Conservation (phyloP, 2,888 invertebrate species). For the Saturnia japonica region DNA sequence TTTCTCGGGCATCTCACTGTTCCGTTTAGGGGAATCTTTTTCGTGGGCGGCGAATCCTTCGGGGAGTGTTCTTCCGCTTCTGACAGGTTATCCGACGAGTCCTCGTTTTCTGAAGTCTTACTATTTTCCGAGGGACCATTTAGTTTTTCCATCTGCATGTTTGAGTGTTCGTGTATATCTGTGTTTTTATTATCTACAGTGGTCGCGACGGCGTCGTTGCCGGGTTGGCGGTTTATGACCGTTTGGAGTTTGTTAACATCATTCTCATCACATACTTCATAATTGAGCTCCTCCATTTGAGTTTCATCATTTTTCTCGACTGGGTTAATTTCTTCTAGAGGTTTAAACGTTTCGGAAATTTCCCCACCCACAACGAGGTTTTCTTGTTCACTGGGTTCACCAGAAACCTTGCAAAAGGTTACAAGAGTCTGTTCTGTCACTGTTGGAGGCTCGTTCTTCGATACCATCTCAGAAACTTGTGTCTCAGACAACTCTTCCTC, state of each 20-base stretch:
- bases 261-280: background rate
- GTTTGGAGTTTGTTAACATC: background rate
- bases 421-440: background rate
- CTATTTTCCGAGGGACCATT: background rate
- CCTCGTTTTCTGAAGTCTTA: slow-evolving; percentile 11
- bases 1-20: slow-evolving; percentile 56
- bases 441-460: background rate
- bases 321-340: background rate
- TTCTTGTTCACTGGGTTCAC: background rate
- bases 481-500: slow-evolving; percentile 15
- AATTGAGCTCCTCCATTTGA: background rate
- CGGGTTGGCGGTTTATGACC: background rate
- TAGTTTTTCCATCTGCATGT: slow-evolving; percentile 4
- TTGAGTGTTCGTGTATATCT: background rate
- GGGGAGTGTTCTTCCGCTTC: slow-evolving; percentile 19
- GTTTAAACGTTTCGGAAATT: background rate
- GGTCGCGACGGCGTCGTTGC: background rate
- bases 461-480: background rate
- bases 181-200: background rate
- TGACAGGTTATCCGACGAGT: slow-evolving; percentile 8
- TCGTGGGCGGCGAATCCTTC: slow-evolving; percentile 13
- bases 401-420: background rate
- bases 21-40: slow-evolving; percentile 26
- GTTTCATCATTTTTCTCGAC: background rate
- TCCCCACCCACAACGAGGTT: background rate